Percentiles rank a stretch among this genome's conserved stretches.
Conservation (phyloP, 2,113 vertebrate species). For the Corynorhinus townsendii region DNA sequence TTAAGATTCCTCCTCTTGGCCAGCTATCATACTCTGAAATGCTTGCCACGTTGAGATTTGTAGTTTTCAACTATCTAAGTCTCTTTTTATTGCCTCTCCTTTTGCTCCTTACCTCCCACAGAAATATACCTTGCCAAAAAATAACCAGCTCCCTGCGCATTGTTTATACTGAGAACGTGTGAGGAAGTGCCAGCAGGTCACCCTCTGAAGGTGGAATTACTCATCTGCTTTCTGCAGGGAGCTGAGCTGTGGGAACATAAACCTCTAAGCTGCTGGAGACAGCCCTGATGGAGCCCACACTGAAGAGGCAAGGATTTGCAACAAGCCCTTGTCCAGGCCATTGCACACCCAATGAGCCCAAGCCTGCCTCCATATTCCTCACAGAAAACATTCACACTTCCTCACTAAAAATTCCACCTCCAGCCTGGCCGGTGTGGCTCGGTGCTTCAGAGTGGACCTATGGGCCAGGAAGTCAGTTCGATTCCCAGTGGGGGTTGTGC, state of each 20-base stretch:
- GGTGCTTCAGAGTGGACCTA: no score
- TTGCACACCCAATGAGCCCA: not conserved
- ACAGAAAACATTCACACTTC: not conserved
- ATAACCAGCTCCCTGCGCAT: not conserved
- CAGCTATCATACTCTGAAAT: slow-evolving; percentile 5
- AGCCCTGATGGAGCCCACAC: not conserved
- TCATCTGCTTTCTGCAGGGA: not conserved
- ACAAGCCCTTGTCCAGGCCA: not conserved
- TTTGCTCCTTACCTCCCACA: slow-evolving; percentile 50
- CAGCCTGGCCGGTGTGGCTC: no score
- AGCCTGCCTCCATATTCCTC: not conserved
- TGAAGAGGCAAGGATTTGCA: not conserved
- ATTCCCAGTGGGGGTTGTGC: no score
- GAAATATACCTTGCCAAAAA: slow-evolving; percentile 40
- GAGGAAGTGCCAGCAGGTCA: slow-evolving; percentile 33
- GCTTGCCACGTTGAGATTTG: slow-evolving; percentile 61
- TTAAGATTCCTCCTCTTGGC: slow-evolving; percentile 31
- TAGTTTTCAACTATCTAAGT: slow-evolving; percentile 49
- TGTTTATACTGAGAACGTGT: slow-evolving; percentile 30
- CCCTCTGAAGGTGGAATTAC: not conserved
- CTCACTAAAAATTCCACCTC: not conserved
- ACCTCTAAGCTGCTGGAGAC: not conserved
- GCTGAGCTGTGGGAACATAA: not conserved
- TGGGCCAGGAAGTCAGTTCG: no score
- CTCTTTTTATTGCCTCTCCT: slow-evolving; percentile 63